phyloP scores from a whole-genome alignment of 2,113 vertebrate genomes.

The Tragelaphus buxtoni region DNA sequence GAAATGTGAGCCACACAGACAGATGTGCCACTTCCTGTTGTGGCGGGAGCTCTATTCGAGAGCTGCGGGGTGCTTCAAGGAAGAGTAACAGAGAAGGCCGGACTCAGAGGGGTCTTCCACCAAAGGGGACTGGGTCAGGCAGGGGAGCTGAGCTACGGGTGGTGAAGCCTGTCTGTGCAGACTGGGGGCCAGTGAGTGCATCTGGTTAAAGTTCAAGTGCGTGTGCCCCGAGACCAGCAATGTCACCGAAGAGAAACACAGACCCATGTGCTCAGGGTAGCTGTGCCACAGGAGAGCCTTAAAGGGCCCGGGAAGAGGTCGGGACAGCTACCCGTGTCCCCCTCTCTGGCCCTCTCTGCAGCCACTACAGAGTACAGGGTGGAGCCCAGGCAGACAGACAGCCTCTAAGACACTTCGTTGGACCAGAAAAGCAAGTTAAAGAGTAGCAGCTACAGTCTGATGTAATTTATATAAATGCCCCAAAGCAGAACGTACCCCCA shows the following conservation, averaged over 20 bases:
- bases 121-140: too few relatives aligned
- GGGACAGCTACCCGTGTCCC: accelerated
- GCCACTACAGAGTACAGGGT: background rate
- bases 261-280: background rate
- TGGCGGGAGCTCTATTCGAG: accelerated
- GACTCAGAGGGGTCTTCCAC: background rate
- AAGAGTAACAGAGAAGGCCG: accelerated
- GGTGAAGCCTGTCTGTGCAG: background rate
- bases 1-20: background rate
- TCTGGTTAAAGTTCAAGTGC: background rate
- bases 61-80: accelerated
- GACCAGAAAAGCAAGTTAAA: background rate
- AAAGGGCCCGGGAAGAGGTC: background rate
- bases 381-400: accelerated
- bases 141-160: background rate
- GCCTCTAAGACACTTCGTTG: accelerated
- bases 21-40: accelerated
- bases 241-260: background rate
- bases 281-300: background rate
- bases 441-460: background rate
- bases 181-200: accelerated
- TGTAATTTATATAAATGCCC: background rate
- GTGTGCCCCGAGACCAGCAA: accelerated
- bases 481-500: too few relatives aligned
- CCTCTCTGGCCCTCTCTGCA: accelerated